Evolutionary conservation across 2,888 invertebrate species (phyloP).

Genomic region (Platycheirus albimanus): DNA sequence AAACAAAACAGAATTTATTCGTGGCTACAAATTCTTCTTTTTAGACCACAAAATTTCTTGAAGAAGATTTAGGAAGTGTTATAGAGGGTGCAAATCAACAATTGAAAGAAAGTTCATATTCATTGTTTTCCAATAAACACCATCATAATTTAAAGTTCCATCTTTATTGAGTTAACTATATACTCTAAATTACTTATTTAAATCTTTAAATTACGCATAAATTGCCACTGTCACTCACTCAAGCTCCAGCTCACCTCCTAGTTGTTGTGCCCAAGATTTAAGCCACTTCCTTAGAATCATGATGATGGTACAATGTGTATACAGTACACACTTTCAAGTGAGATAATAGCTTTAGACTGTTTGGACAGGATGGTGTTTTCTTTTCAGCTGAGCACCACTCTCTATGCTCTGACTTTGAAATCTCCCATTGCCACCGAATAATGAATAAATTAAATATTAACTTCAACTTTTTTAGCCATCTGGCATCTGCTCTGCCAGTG

Average conservation of each 20-base stretch:
- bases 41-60: too few relatives aligned
- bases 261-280: neutral
- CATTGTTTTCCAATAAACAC: neutral
- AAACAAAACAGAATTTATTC: too few relatives aligned
- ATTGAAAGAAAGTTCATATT: neutral
- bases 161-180: neutral
- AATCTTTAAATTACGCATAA: constrained; percentile 7
- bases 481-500: constrained; percentile 6
- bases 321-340: neutral
- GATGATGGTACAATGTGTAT: too few relatives aligned
- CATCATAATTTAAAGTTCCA: neutral
- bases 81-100: too few relatives aligned
- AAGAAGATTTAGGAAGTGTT: too few relatives aligned
- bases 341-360: constrained; percentile 26
- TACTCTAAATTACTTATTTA: constrained; percentile 6
- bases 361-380: constrained; percentile 14
- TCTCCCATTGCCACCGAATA: constrained; percentile 9
- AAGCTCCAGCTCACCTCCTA: neutral
- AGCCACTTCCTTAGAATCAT: neutral
- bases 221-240: neutral
- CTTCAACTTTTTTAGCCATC: constrained; percentile 8
- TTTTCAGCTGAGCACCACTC: neutral
- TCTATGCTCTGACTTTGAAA: neutral
- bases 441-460: constrained; percentile 43
- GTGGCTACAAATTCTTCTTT: too few relatives aligned